These are phyloP conservation scores for Pogonomyrmex californicus DNA, from an alignment of 1,140 invertebrate species.

Conservation along the genomic window DNA sequence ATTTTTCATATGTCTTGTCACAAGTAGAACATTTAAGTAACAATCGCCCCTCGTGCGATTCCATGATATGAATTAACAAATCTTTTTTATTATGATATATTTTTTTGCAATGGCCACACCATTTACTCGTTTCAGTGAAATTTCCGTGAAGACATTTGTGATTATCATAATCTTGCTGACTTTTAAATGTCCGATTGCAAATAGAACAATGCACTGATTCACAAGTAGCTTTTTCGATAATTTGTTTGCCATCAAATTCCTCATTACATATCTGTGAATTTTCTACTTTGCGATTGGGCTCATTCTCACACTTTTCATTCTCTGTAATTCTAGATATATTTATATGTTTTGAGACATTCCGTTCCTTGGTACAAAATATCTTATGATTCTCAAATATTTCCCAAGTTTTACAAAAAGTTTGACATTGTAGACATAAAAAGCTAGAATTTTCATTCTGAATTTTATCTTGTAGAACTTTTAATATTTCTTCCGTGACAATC, in stretches of 20 bases:
- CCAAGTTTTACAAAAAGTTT: constrained; percentile 63
- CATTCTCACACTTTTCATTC: background rate
- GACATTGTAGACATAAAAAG: constrained; percentile 66
- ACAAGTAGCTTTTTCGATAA: constrained; percentile 12
- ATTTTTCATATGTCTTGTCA: constrained; percentile 80
- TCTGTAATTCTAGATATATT: background rate
- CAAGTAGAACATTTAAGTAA: constrained; percentile 80
- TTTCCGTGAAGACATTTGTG: constrained; percentile 23
- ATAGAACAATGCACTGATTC: constrained; percentile 11
- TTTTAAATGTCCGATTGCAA: constrained; percentile 23
- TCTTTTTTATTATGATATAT: constrained; percentile 75
- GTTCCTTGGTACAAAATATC: constrained; percentile 57
- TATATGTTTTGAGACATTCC: constrained; percentile 2
- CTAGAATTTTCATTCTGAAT: background rate
- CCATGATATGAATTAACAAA: constrained; percentile 79
- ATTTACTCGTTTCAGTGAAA: constrained; percentile 62
- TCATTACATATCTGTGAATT: constrained; percentile 26
- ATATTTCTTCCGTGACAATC: constrained; percentile 18
- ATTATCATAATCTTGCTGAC: constrained; percentile 29
- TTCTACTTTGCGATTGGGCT: constrained; percentile 4
- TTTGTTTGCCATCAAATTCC: constrained; percentile 42
- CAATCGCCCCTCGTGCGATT: constrained; percentile 73
- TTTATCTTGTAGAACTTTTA: constrained; percentile 15
- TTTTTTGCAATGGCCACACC: constrained; percentile 80
- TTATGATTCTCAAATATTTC: constrained; percentile 75